Evolutionary conservation across 2,888 invertebrate genomes (phyloP).

Genomic region (Ganaspis brasiliensis): DNA sequence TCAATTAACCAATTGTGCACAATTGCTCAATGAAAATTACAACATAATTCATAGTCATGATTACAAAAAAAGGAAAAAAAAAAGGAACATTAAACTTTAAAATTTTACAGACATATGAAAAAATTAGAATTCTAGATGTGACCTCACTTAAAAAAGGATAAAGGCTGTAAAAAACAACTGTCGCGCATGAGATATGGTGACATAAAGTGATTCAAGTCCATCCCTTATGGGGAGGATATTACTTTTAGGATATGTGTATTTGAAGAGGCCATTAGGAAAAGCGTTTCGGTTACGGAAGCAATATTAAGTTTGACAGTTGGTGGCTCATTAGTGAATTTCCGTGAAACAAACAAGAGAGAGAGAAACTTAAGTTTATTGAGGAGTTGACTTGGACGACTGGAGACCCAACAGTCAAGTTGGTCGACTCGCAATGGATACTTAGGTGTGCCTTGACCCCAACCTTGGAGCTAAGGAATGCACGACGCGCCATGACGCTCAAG

Average conservation of each 20-base stretch:
- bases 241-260: constrained; percentile 25
- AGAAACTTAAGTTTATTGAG: constrained; percentile 36
- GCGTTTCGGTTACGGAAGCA: not conserved
- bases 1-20: too few relatives aligned
- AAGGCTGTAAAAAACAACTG: constrained; percentile 7
- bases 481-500: constrained; percentile 63
- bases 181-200: not conserved
- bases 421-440: constrained; percentile 66
- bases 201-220: not conserved
- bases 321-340: constrained; percentile 36
- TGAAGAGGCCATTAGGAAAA: constrained; percentile 30
- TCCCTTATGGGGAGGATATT: not conserved
- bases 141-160: not conserved
- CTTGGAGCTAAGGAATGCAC: constrained; percentile 74
- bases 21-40: too few relatives aligned
- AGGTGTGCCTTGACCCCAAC: constrained; percentile 76
- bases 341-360: constrained; percentile 31
- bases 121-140: too few relatives aligned
- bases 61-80: too few relatives aligned
- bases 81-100: too few relatives aligned
- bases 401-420: constrained; percentile 51
- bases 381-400: constrained; percentile 38
- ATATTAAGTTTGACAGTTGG: constrained; percentile 25
- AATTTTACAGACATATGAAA: too few relatives aligned
- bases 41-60: too few relatives aligned